These are phyloP conservation scores for Dromiciops gliroides DNA, from an alignment of 2,113 vertebrate species.

Conservation along the genomic window DNA sequence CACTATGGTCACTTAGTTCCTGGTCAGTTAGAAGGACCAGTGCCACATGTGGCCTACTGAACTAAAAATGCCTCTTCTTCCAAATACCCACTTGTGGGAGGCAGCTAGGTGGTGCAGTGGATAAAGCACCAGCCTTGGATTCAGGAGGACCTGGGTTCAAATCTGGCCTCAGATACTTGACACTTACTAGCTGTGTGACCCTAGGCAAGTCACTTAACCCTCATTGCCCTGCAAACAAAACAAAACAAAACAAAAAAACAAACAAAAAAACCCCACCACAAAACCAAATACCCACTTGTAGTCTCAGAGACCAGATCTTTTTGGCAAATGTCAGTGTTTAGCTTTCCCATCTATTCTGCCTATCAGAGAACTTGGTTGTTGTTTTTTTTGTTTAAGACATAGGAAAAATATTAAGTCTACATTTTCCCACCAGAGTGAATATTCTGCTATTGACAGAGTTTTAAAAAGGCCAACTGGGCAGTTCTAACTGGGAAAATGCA, in stretches of 20 bases:
- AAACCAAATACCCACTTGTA: background rate
- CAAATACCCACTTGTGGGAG: background rate
- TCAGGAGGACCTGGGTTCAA: too few relatives aligned
- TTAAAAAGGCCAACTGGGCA: background rate
- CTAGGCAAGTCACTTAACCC: too few relatives aligned
- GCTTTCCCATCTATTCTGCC: background rate
- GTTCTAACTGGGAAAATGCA: background rate
- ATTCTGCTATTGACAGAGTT: background rate
- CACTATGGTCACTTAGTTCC: background rate
- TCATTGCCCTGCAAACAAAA: too few relatives aligned
- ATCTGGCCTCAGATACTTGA: too few relatives aligned
- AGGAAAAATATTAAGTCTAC: background rate
- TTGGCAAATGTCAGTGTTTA: background rate
- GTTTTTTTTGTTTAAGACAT: background rate
- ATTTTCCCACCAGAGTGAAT: background rate
- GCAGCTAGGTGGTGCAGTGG: too few relatives aligned
- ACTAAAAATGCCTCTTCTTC: background rate
- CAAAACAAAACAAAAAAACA: too few relatives aligned
- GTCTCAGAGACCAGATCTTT: constrained; percentile 10
- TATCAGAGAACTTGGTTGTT: constrained; percentile 1
- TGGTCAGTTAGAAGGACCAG: background rate
- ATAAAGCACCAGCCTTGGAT: too few relatives aligned
- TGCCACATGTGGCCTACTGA: background rate
- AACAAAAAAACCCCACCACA: too few relatives aligned
- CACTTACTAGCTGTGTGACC: too few relatives aligned